phyloP scores from a whole-genome alignment of 2,113 vertebrate species.

The Notarius quadriscutis region DNA sequence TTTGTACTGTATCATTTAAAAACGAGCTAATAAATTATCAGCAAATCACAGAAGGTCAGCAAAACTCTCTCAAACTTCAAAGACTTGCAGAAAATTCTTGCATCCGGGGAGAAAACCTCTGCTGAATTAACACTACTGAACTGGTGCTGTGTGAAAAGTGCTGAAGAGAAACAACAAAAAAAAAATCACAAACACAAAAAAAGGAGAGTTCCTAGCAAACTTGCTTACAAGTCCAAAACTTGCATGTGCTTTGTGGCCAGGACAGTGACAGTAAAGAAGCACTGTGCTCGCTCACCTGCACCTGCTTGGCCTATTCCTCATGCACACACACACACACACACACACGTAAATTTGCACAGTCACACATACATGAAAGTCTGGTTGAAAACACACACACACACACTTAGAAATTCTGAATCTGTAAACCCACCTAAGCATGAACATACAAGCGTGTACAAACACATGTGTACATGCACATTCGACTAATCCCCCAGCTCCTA shows the following conservation, averaged over 20 bases:
- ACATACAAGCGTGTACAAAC: not conserved
- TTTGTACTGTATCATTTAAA: constrained; percentile 31
- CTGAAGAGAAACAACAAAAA: constrained; percentile 49
- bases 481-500: not conserved
- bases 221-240: constrained; percentile 65
- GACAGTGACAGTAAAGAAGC: constrained; percentile 62
- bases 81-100: constrained; percentile 41
- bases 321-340: constrained; percentile 14
- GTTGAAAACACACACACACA: not conserved
- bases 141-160: constrained; percentile 43
- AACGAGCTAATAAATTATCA: constrained; percentile 36
- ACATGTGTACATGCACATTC: not conserved
- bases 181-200: constrained; percentile 34
- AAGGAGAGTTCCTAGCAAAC: constrained; percentile 45
- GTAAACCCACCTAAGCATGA: not conserved
- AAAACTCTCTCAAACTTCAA: constrained; percentile 41
- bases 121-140: constrained; percentile 55
- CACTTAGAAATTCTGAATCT: no score
- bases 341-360: not conserved
- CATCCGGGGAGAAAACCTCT: constrained; percentile 40
- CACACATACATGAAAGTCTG: not conserved
- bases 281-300: constrained; percentile 39
- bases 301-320: constrained; percentile 20
- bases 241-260: constrained; percentile 62
- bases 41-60: constrained; percentile 46